These are phyloP conservation scores for Macroramphosus scolopax DNA, from an alignment of 2,797 vertebrate genomes.

Conservation along the genomic window DNA sequence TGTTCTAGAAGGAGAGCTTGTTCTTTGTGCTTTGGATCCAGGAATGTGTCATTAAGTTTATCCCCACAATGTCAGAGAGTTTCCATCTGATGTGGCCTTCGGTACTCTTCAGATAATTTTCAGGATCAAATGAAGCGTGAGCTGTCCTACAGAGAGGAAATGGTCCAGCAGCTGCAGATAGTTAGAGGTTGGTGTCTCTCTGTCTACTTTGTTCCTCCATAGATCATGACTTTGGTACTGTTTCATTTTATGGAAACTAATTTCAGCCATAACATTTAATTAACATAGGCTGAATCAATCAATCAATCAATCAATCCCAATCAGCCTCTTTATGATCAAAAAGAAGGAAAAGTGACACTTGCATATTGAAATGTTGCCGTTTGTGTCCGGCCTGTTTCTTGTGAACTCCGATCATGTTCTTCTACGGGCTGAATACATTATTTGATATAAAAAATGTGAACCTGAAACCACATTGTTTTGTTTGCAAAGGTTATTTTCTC, in stretches of 20 bases:
- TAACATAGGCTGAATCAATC: no score
- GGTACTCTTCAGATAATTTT: slow-evolving; percentile 90
- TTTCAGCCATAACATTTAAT: no score
- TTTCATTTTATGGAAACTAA: slow-evolving; percentile 35
- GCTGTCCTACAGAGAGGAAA: slow-evolving; percentile 96
- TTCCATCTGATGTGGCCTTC: slow-evolving; percentile 56
- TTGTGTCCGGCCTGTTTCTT: slow-evolving; percentile 11
- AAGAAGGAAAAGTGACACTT: slow-evolving; percentile 75
- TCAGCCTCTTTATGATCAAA: slow-evolving; percentile 5
- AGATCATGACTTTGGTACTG: slow-evolving; percentile 42
- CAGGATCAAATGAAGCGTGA: slow-evolving; percentile 99
- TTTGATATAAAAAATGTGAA: slow-evolving; percentile 50
- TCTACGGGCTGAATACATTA: slow-evolving; percentile 36
- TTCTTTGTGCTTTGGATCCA: slow-evolving; percentile 6
- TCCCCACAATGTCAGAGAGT: slow-evolving; percentile 39
- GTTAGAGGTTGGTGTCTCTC: slow-evolving; percentile 86
- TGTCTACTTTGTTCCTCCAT: slow-evolving; percentile 29
- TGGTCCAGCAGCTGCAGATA: slow-evolving; percentile 98
- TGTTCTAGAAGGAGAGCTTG: no score
- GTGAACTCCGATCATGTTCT: slow-evolving; percentile 16
- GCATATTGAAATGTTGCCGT: slow-evolving; percentile 64
- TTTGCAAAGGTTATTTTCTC: slow-evolving; percentile 68
- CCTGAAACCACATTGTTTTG: slow-evolving; percentile 65
- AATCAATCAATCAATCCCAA: no score
- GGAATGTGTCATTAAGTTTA: slow-evolving; percentile 34